Percentiles rank a stretch among this genome's conserved stretches.
These are phyloP conservation scores for Callopanchax toddi DNA, from an alignment of 2,113 vertebrate genomes.

Conservation along the genomic window DNA sequence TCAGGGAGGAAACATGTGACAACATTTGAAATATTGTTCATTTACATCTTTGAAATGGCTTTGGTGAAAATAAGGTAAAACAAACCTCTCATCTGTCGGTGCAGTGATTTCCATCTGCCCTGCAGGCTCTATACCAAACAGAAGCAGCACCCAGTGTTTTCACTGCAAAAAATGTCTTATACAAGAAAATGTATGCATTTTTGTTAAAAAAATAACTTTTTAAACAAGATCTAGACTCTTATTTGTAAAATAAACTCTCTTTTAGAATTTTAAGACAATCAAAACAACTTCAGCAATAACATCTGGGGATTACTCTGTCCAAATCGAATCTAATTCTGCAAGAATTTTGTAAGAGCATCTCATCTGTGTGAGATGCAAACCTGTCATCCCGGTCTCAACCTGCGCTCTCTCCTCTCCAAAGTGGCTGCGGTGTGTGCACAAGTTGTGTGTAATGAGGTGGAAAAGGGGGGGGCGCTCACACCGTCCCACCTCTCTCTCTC, in stretches of 20 bases:
- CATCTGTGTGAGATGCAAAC: neutral
- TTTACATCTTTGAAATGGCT: constrained; percentile 52
- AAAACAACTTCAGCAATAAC: no score
- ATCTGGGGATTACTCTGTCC: no score
- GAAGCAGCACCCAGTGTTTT: no score
- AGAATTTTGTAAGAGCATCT: no score
- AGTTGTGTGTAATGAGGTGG: neutral
- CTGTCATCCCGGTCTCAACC: constrained; percentile 57
- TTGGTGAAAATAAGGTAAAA: constrained; percentile 43
- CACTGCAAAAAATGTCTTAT: no score
- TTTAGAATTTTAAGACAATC: no score
- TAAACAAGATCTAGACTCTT: no score
- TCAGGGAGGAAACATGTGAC: constrained; percentile 55
- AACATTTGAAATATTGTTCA: constrained; percentile 50
- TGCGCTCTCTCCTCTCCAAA: constrained; percentile 12
- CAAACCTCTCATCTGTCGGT: neutral
- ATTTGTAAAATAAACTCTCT: no score
- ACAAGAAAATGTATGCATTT: no score
- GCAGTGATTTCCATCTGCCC: constrained; percentile 19
- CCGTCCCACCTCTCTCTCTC: constrained; percentile 71
- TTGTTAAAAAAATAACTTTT: no score
- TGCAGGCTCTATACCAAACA: neutral
- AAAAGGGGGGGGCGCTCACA: constrained; percentile 28
- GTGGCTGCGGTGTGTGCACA: no score
- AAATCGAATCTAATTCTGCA: no score